Evolutionary conservation across 2,888 invertebrate genomes (phyloP), one percentile per base, ranked within the genome.

Genomic region (Zelleria hepariella): DNA sequence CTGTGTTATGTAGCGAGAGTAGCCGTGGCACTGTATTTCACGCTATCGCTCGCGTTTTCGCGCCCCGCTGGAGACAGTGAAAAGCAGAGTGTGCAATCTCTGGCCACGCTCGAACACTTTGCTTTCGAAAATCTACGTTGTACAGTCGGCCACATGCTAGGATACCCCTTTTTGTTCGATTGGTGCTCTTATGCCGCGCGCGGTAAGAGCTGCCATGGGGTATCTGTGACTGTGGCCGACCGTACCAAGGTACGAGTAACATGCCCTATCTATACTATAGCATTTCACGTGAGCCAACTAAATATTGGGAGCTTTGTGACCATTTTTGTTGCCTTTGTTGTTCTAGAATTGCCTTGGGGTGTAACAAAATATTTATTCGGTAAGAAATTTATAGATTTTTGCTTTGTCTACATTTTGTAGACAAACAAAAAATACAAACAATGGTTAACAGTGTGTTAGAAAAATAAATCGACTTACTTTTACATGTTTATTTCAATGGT

Each of bases 41-140:
- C 63, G 63, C 65, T 69, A 70, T 69, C 68, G 60, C 67, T 68
- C 66, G 67, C 70, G 67, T 78, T 79, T 80, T 80, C 78, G 59
- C 79, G 79, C 73, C 74, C 66, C 72, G 69, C 64, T 80, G 80
- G 67, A 64, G 69, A 67, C 68, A 75, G 64, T 81, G 79, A 80
- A 81, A 77, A 75, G 74, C 74, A 69, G 71, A 71, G 76, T 71
- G 72, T 72, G 74, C 79, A 76, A 77, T 80, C 75, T 80, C 73
- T 67, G 61, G 66, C 68, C 68, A 78, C 80, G 78, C 69, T 72
- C 72, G 75, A 81, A 78, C 78, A 80, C 81, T 76, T 74, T 73
- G 64, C 68, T 68, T 69, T 66, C 64, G 65, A 64, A 57, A n/a
- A n/a, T n/a, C n/a, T 61, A 54, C 42, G 52, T 51, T 24, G 42